Evolutionary conservation across 2,797 vertebrate species (phyloP), one percentile per base, ranked within the genome.

Genomic region (Thamnophis elegans): DNA sequence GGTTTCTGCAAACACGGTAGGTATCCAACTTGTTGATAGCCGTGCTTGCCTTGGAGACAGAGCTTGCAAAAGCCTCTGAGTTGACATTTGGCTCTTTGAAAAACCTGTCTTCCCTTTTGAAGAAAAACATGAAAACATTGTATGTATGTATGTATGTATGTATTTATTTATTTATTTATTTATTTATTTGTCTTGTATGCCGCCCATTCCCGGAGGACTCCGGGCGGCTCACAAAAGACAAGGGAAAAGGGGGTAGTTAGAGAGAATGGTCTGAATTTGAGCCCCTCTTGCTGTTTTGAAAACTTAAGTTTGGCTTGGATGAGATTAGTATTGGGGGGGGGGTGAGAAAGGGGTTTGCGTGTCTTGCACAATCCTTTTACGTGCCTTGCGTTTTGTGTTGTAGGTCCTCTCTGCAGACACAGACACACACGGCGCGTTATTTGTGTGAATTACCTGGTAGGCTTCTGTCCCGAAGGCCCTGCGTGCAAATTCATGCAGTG

Each of bases 401-500:
- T 97, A 99, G 99, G 99, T 96, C 99, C 99, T 2, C 98, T 99
- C 92, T 99, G 99, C 97, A 98, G 99, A 95, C 99, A 99, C 95
- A 98, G 99, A 95, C 99, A 99, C 96, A 99, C 99, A 0, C 98
- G 99, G 89, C 98, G 99, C 94, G 99, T 99, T 94, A 99, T 99
- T 96, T 99, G 99, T 97, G 98, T 99, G 92, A 99, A 99, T 97
- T 99, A 99, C 95, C 97, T 99, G 78, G 98, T 99, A 51, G 99
- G 99, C 95, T 99, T 99, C 97, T 99, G 99, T 98, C 98, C 98
- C 0, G 99, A 99, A 90, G 99, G 99, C 1, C 99, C 98, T 86
- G 98, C 98, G 3, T 99, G 99, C 98, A 99, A 99, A 99, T 99
- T 99, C 96, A 99, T 99, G 99, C 99, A 99, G 99, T 99, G 98